phyloP scores from a whole-genome alignment of 2,113 vertebrate species.

The Ivindomyrus marchei region DNA sequence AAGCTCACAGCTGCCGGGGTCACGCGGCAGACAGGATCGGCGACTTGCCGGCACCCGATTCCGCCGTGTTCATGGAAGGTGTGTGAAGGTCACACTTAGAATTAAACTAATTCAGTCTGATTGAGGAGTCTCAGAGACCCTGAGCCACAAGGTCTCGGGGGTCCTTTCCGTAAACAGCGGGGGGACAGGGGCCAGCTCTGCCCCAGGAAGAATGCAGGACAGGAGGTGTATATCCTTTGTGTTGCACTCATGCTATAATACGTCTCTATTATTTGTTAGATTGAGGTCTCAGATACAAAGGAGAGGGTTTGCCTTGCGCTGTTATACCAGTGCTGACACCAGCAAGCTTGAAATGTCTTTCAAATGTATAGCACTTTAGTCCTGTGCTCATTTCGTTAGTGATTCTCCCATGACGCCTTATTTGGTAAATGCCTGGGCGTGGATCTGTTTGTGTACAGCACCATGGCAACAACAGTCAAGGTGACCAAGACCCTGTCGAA shows the following conservation, averaged over 20 bases:
- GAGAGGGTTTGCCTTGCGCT: neutral
- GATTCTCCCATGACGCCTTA: conserved; percentile 62
- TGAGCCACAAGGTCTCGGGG: conserved; percentile 36
- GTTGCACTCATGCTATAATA: neutral
- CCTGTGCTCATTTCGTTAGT: conserved; percentile 55
- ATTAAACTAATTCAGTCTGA: conserved; percentile 65
- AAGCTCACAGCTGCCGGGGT: conserved; percentile 75
- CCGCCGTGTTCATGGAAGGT: conserved; percentile 58
- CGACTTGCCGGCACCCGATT: conserved; percentile 56
- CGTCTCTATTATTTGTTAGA: neutral
- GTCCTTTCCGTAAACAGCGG: neutral
- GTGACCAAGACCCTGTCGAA: conserved; percentile 72
- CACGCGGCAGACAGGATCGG: conserved; percentile 67
- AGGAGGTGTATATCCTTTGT: neutral
- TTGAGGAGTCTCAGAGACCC: conserved; percentile 47
- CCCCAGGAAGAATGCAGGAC: neutral
- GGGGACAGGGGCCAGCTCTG: too few species aligned
- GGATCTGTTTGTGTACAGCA: conserved; percentile 69
- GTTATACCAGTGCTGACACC: neutral
- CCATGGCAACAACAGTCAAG: conserved; percentile 77
- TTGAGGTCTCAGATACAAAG: neutral
- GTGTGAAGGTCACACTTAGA: conserved; percentile 68
- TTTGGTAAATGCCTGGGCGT: conserved; percentile 73
- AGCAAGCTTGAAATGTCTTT: neutral
- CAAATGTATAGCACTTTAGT: conserved; percentile 43